Evolutionary conservation across 2,113 vertebrate genomes (phyloP).

Genomic region (Xiphias gladius): DNA sequence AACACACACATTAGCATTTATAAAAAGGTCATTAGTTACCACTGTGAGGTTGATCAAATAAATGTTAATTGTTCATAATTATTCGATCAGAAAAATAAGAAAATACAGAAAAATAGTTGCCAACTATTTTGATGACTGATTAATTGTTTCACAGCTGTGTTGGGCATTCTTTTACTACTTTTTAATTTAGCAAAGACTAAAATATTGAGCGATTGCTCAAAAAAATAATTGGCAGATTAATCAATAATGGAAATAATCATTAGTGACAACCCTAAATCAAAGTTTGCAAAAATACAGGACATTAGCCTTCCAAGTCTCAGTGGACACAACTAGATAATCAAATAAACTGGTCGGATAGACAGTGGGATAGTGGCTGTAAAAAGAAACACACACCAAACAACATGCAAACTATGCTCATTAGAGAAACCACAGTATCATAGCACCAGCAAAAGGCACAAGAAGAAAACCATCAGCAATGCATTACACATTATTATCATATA

Average conservation of each 20-base stretch:
- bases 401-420: neutral
- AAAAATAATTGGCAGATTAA: neutral
- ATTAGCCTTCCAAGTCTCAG: neutral
- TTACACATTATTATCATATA: neutral
- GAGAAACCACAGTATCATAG: neutral
- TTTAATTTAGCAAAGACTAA: too few relatives aligned
- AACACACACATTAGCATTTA: too few relatives aligned
- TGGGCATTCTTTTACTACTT: too few relatives aligned
- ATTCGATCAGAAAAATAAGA: too few relatives aligned
- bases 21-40: too few relatives aligned
- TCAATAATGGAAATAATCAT: neutral
- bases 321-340: neutral
- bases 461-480: neutral
- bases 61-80: too few relatives aligned
- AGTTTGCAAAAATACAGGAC: neutral
- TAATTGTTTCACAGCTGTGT: too few relatives aligned
- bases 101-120: neutral
- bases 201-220: neutral
- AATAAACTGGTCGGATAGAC: neutral
- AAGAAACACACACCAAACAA: neutral
- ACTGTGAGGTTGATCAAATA: too few relatives aligned
- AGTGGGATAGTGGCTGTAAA: neutral
- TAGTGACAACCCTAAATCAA: too few relatives aligned
- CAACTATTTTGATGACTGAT: too few relatives aligned
- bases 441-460: neutral